A percentile compares a stretch with the other conserved stretches of the same genome.
Conservation (phyloP, 2,113 vertebrate species). For the Erythrolamprus reginae region DNA sequence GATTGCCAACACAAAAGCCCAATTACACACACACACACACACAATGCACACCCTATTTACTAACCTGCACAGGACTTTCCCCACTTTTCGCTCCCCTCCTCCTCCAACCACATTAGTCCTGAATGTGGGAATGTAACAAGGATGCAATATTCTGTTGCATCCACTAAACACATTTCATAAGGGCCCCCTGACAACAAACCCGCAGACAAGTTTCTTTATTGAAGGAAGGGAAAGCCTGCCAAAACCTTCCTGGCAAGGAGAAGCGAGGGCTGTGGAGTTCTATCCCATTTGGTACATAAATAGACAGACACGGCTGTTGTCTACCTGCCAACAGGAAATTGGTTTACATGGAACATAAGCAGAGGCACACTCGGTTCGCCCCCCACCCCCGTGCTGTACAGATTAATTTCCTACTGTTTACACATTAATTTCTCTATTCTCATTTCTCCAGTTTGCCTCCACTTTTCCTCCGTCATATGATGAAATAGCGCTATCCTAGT, state of each 20-base stretch:
- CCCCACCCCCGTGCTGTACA: neutral
- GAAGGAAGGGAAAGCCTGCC: neutral
- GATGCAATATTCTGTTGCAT: neutral
- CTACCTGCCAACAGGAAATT: neutral
- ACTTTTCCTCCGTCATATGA: slow-evolving; percentile 34
- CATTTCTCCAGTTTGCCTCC: neutral
- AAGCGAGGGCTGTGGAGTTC: neutral
- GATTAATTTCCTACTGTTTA: neutral
- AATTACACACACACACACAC: slow-evolving; percentile 21
- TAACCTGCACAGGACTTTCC: too few relatives aligned
- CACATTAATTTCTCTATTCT: neutral
- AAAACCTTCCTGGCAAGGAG: slow-evolving; percentile 4
- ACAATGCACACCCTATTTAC: neutral
- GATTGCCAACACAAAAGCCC: neutral
- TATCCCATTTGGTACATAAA: neutral
- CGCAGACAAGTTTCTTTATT: neutral
- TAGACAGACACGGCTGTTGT: neutral
- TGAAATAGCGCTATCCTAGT: too few relatives aligned
- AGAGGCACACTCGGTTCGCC: neutral
- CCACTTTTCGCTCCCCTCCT: fast-evolving
- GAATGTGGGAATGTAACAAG: slow-evolving; percentile 22
- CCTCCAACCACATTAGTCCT: slow-evolving; percentile 28
- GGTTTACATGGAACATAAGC: slow-evolving; percentile 6
- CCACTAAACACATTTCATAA: slow-evolving; percentile 1
- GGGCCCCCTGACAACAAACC: neutral